These are phyloP conservation scores for Masticophis lateralis DNA, from an alignment of 2,797 vertebrate genomes.

Conservation along the genomic window DNA sequence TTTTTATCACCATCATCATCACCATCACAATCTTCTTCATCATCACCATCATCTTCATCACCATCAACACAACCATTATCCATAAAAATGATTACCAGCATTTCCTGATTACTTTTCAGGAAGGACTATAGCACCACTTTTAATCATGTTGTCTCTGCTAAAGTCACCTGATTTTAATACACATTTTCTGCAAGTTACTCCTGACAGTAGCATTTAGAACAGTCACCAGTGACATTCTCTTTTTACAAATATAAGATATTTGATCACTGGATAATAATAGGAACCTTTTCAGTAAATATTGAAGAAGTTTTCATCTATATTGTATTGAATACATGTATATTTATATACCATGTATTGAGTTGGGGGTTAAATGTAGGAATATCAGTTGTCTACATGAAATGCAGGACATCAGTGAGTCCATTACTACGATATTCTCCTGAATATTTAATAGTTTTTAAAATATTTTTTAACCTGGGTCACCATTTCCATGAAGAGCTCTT, in stretches of 20 bases:
- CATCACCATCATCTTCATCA: not conserved
- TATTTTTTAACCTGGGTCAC: not conserved
- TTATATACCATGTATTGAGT: not conserved
- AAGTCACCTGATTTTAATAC: not conserved
- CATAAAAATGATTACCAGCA: not conserved
- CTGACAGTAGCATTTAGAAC: not conserved
- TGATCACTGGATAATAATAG: not conserved
- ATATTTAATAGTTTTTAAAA: no score
- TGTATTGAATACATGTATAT: not conserved
- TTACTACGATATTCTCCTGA: not conserved
- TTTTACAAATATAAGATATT: not conserved
- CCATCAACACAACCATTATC: not conserved
- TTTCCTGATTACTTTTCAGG: not conserved
- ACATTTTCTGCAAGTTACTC: not conserved
- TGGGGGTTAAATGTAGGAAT: not conserved
- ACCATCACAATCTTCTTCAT: no score
- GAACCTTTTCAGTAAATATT: not conserved
- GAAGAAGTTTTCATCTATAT: no score
- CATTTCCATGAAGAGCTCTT: not conserved
- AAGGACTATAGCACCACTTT: not conserved
- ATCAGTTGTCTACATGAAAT: not conserved
- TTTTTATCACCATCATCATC: not conserved
- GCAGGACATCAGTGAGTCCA: not conserved
- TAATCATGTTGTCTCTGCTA: not conserved
- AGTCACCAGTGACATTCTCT: not conserved